These are phyloP conservation scores for Linepithema humile DNA, from an alignment of 1,140 invertebrate species.

Conservation along the genomic window DNA sequence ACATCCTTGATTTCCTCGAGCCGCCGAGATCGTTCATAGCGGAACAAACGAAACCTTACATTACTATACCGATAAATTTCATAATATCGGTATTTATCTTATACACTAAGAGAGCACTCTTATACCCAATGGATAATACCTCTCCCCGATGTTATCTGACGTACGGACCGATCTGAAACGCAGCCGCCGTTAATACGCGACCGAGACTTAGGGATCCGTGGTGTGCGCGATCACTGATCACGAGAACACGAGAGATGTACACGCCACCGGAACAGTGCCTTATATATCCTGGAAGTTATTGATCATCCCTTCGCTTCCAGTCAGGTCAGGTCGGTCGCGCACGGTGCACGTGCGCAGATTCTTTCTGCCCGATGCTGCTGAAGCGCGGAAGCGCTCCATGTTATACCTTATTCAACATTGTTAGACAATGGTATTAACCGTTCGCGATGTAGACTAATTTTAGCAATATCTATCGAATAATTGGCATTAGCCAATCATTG, in stretches of 20 bases:
- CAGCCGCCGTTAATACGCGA: conserved; percentile 56
- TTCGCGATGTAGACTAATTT: background rate
- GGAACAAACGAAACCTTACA: conserved; percentile 47
- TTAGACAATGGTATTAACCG: background rate
- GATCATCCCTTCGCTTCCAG: conserved; percentile 61
- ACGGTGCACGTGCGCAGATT: conserved; percentile 64
- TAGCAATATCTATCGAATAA: too few relatives aligned
- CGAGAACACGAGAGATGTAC: conserved; percentile 66
- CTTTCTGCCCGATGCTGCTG: conserved; percentile 48
- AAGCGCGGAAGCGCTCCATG: background rate
- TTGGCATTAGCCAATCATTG: background rate
- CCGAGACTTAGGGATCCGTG: conserved; percentile 5
- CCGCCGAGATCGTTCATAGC: conserved; percentile 57
- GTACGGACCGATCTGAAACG: conserved; percentile 51
- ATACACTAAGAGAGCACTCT: conserved; percentile 62
- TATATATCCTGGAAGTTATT: conserved; percentile 77
- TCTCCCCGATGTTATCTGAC: conserved; percentile 59
- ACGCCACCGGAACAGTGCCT: conserved; percentile 68
- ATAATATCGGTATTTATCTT: conserved; percentile 45
- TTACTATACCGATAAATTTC: conserved; percentile 41
- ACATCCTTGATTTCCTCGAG: background rate
- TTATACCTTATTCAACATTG: background rate
- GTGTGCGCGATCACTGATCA: conserved; percentile 46
- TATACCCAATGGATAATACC: conserved; percentile 61
- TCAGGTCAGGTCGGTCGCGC: conserved; percentile 41